phyloP scores from a whole-genome alignment of 2,113 vertebrate species.

The Trogon surrucura region DNA sequence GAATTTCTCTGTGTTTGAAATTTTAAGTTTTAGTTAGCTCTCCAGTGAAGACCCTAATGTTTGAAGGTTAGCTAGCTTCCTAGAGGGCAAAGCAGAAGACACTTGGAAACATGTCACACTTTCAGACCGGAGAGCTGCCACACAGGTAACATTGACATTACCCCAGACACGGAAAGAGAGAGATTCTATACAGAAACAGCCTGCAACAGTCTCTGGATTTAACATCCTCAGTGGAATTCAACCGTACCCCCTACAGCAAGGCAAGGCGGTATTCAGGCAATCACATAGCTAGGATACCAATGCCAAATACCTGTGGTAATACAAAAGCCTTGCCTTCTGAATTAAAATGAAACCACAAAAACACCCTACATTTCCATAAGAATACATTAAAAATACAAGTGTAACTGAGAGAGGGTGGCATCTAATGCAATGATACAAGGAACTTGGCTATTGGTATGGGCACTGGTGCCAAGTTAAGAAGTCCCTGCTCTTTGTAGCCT shows the following conservation, averaged over 20 bases:
- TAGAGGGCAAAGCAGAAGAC: not conserved
- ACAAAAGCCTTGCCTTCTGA: not conserved
- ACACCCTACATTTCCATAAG: not conserved
- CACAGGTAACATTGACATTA: not conserved
- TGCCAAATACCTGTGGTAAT: not conserved
- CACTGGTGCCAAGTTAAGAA: not conserved
- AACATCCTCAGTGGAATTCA: not conserved
- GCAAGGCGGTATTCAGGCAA: not conserved
- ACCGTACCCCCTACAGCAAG: not conserved
- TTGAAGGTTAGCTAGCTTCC: not conserved
- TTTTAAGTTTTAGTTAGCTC: not conserved
- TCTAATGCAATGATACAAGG: rapidly evolving
- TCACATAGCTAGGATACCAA: not conserved
- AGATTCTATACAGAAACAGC: not conserved
- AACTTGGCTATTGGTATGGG: not conserved
- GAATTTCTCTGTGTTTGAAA: not conserved
- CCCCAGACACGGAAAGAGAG: not conserved
- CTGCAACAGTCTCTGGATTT: not conserved
- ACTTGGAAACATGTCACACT: not conserved
- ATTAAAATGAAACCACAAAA: not conserved
- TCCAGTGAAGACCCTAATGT: not conserved
- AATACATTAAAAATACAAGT: not conserved
- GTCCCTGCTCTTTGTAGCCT: not conserved
- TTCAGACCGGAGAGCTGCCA: not conserved
- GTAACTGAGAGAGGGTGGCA: not conserved